Base-by-base conservation (phyloP, 1,140 invertebrate species). In the Rhysida immarginata region DNA sequence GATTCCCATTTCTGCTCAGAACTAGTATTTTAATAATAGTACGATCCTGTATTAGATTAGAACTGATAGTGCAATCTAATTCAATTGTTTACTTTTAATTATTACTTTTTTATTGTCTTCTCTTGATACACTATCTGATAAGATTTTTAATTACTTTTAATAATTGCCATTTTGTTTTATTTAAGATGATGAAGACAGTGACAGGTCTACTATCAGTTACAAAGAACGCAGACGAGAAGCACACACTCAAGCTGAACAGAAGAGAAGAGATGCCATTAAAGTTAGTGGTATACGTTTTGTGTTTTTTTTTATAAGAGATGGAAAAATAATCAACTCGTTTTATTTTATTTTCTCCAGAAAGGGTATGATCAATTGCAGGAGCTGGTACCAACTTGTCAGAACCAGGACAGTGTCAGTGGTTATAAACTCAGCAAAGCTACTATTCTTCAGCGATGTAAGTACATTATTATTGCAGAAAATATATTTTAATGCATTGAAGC, bases 381-480 rank as follows among this genome's bases (percentile, higher is more conserved):
- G 63, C 71, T 96, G 59, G 91, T 97, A 2, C 94, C 93, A 1
- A 90, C 85, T 48, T 96, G 92, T 69, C 83, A 85, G 65, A 85
- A 91, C 68, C 73, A 79, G 26, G 85, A 84, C 51, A 83, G 88
- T 65, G 81, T 86, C 29, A 84, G 82, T 63, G 75, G 87, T 57
- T 92, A 94, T 66, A 97, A 97, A 75, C 76, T 95, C 26, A 96
- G 92, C 67, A 98, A 97, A 76, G 93, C 93, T 20, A 89, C 89
- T 48, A 86, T 96, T 52, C 75, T 96, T 23, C 90, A 95, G 69
- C 88, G 88, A 73, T 93, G 72, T 74, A 59, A 68, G 69, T 61
- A 21, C 84, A 1, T n/a, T n/a, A n/a, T n/a, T n/a, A n/a, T n/a
- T n/a, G n/a, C n/a, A n/a, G n/a, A n/a, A n/a, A n/a, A n/a, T n/a